Conservation (phyloP, 2,888 invertebrate genomes). For the Tolmerus cingulatus region DNA sequence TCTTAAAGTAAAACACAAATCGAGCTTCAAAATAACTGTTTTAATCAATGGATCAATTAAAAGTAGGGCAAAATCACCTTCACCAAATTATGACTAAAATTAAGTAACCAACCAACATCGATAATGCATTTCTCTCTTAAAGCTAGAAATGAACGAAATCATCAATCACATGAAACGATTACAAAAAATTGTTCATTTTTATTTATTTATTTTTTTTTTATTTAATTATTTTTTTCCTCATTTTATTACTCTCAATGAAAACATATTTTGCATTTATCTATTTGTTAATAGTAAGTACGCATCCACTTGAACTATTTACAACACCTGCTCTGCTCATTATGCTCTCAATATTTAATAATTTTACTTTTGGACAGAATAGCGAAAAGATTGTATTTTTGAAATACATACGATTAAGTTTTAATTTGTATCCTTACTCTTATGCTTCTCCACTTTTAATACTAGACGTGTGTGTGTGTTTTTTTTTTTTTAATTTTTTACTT, state of each 20-base stretch:
- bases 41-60: conserved; percentile 16
- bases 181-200: conserved; percentile 20
- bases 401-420: conserved; percentile 50
- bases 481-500: conserved; percentile 38
- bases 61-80: conserved; percentile 18
- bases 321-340: neutral
- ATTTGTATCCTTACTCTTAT: conserved; percentile 44
- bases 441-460: conserved; percentile 45
- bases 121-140: conserved; percentile 27
- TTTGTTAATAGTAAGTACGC: conserved; percentile 32
- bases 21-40: conserved; percentile 32
- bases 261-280: conserved; percentile 40
- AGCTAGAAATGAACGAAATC: conserved; percentile 21
- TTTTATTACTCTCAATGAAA: conserved; percentile 18
- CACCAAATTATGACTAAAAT: conserved; percentile 35
- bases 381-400: conserved; percentile 52
- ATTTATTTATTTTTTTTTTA: neutral
- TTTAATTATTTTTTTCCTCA: neutral
- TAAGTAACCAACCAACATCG: conserved; percentile 29
- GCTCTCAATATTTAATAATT: conserved; percentile 25
- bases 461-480: conserved; percentile 23
- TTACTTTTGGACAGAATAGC: conserved; percentile 52
- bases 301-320: conserved; percentile 38
- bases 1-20: conserved; percentile 34
- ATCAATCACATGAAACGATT: conserved; percentile 9